These are phyloP conservation scores for Leptinotarsa defecta DNA, from an alignment of 1,140 invertebrate genomes.

Conservation along the genomic window DNA sequence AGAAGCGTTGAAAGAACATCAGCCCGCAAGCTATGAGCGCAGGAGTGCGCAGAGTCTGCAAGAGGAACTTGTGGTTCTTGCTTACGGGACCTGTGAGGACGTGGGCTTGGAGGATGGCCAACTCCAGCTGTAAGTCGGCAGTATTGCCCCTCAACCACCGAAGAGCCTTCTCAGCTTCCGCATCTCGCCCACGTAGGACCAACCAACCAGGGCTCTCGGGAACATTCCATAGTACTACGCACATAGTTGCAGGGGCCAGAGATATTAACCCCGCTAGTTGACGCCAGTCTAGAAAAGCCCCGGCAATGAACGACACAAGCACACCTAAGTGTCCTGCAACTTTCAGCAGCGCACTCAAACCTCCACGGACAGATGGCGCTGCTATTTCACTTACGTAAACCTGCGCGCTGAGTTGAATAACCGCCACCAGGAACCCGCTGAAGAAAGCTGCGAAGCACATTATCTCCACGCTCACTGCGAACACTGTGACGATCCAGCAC, in stretches of 20 bases:
- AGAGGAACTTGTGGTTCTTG: slow-evolving; percentile 40
- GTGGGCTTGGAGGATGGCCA: slow-evolving; percentile 69
- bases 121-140: slow-evolving; percentile 73
- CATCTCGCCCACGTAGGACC: slow-evolving; percentile 72
- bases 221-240: slow-evolving; percentile 71
- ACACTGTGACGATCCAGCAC: slow-evolving; percentile 76
- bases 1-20: slow-evolving; percentile 85
- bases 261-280: slow-evolving; percentile 77
- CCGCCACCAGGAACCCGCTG: slow-evolving; percentile 78
- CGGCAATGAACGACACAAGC: slow-evolving; percentile 78
- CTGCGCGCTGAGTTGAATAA: slow-evolving; percentile 79
- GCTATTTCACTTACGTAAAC: slow-evolving; percentile 90
- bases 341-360: slow-evolving; percentile 83
- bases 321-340: slow-evolving; percentile 84
- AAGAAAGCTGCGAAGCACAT: slow-evolving; percentile 78
- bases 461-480: slow-evolving; percentile 74
- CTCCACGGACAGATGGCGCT: slow-evolving; percentile 80
- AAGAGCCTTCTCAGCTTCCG: slow-evolving; percentile 76
- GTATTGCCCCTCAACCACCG: slow-evolving; percentile 76
- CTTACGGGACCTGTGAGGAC: slow-evolving; percentile 60
- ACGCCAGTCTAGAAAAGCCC: slow-evolving; percentile 80
- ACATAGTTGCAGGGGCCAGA: slow-evolving; percentile 71
- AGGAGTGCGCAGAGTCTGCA: slow-evolving; percentile 59
- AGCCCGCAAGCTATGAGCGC: slow-evolving; percentile 79
- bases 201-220: slow-evolving; percentile 85